These are phyloP conservation scores for Channa striata DNA, from an alignment of 2,797 vertebrate species.

Conservation along the genomic window DNA sequence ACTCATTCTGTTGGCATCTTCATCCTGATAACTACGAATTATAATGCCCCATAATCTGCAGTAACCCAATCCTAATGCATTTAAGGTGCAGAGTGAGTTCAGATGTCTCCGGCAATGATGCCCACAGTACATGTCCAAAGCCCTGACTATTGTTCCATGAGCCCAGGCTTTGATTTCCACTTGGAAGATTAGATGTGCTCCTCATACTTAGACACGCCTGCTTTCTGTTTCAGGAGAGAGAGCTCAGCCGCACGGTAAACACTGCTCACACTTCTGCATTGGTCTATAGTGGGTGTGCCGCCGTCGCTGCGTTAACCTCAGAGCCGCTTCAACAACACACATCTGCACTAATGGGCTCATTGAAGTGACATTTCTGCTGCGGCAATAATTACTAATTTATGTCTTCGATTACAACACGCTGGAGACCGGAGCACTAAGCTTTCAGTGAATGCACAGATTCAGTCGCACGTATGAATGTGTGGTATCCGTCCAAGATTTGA, in stretches of 20 bases:
- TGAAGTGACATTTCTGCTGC: constrained; percentile 46
- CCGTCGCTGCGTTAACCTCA: constrained; percentile 30
- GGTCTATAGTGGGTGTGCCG: constrained; percentile 8
- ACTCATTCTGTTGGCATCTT: constrained; percentile 19
- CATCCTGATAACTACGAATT: constrained; percentile 30
- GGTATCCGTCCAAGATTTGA: constrained; percentile 24
- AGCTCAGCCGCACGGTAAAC: constrained; percentile 31
- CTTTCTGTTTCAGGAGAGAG: constrained; percentile 28
- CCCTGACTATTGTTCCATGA: constrained; percentile 63
- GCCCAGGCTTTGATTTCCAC: constrained; percentile 58
- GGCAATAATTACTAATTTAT: constrained; percentile 61
- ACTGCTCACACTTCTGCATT: constrained; percentile 50
- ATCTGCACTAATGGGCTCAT: constrained; percentile 55
- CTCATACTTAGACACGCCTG: constrained; percentile 45
- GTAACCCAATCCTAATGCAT: constrained; percentile 59
- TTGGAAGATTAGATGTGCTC: constrained; percentile 54
- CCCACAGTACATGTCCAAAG: constrained; percentile 48
- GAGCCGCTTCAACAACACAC: constrained; percentile 35
- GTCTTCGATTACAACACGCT: constrained; percentile 30
- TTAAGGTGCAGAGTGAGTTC: constrained; percentile 54
- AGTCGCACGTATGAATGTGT: not conserved
- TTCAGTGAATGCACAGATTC: not conserved
- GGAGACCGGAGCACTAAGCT: not conserved
- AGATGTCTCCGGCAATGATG: constrained; percentile 57
- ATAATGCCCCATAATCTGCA: constrained; percentile 17